Evolutionary conservation across 2,797 vertebrate species (phyloP).

Genomic region (Sebastes cheni): DNA sequence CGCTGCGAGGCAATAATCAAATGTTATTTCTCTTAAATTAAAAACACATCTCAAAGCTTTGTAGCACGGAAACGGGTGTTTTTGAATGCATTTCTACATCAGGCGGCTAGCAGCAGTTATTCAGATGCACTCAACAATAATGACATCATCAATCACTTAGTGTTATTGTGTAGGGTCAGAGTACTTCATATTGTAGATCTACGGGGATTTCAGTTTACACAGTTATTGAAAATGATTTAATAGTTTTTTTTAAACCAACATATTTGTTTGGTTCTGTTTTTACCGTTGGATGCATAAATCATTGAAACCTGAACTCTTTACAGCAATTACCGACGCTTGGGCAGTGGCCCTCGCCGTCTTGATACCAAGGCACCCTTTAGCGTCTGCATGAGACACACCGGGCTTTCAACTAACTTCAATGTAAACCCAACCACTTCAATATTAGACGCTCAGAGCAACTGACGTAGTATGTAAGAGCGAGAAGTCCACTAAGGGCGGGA

Average conservation of each 20-base stretch:
- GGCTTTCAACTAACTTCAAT: neutral
- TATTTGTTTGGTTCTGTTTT: neutral
- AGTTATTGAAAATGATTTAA: neutral
- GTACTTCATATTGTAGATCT: neutral
- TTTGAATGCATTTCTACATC: slow-evolving; percentile 1
- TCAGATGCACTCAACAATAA: neutral
- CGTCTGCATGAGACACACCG: too few species aligned
- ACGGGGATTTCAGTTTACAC: neutral
- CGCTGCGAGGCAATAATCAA: slow-evolving; percentile 33
- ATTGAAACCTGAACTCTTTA: neutral
- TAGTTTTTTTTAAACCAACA: neutral
- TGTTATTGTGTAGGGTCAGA: neutral
- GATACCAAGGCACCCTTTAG: too few species aligned
- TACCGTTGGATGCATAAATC: neutral
- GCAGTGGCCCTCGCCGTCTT: too few species aligned
- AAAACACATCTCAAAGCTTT: slow-evolving; percentile 49
- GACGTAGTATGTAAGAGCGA: too few species aligned
- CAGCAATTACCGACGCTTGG: too few species aligned
- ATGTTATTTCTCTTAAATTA: slow-evolving; percentile 51
- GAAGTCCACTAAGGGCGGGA: too few species aligned
- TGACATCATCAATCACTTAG: neutral
- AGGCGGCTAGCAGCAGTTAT: neutral
- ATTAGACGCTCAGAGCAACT: too few species aligned
- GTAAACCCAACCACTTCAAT: too few species aligned
- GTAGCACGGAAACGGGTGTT: neutral